Evolutionary conservation across 2,888 invertebrate species (phyloP).

Genomic region (Ormyrus rosae): DNA sequence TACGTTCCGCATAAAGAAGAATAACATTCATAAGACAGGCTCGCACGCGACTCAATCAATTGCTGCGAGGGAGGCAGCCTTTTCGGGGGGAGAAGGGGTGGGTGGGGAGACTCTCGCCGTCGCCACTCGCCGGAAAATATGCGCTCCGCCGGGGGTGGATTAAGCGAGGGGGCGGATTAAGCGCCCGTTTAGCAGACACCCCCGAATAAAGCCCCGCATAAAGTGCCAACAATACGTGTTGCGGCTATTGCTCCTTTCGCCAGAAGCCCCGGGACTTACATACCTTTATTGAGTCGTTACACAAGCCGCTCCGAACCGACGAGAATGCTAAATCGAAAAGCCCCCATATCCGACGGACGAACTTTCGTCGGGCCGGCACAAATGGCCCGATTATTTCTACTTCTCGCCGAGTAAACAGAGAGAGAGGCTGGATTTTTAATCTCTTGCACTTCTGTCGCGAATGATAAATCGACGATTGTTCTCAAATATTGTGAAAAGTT

Average conservation of each 20-base stretch:
- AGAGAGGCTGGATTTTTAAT: too few relatives aligned
- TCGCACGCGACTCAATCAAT: slow-evolving; percentile 18
- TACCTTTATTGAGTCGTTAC: too few relatives aligned
- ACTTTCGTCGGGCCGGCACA: too few relatives aligned
- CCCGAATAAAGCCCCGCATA: slow-evolving; percentile 43
- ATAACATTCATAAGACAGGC: slow-evolving; percentile 34
- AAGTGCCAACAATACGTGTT: slow-evolving; percentile 26
- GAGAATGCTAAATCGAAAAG: too few relatives aligned
- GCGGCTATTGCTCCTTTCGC: not conserved
- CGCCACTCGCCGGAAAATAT: not conserved
- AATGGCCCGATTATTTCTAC: too few relatives aligned
- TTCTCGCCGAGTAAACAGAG: too few relatives aligned
- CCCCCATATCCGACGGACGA: too few relatives aligned
- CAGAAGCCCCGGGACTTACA: not conserved
- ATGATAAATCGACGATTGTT: too few relatives aligned
- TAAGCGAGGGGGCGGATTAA: not conserved
- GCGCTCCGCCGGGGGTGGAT: too few relatives aligned
- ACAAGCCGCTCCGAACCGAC: too few relatives aligned
- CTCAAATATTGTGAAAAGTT: too few relatives aligned
- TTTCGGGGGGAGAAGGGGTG: not conserved
- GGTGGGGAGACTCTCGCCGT: not conserved
- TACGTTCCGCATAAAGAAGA: not conserved
- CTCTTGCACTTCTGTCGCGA: too few relatives aligned
- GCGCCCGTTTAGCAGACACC: slow-evolving; percentile 12
- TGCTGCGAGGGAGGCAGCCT: slow-evolving; percentile 14